Base-by-base conservation (phyloP, 2,113 vertebrate species). In the Crotalus helleri region DNA sequence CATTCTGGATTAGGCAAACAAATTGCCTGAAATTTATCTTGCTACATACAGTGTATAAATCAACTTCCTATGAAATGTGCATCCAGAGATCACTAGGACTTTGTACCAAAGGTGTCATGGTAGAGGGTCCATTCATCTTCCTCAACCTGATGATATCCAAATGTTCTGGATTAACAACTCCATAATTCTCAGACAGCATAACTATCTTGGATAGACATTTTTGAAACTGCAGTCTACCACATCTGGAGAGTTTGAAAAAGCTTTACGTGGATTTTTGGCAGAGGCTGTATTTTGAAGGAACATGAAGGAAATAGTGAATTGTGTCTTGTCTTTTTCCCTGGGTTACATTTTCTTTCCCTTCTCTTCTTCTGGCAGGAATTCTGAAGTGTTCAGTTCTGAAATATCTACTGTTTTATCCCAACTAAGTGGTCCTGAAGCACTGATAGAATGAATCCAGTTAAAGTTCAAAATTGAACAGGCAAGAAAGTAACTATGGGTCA, bases 361-460 rank as follows among this genome's bases (percentile, higher is more conserved):
- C n/a, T 89, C 29, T 88, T 57, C 29, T 15, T 88, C 51, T 33
- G 91, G 81, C 39, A 91, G 9, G 54, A 49, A 49, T 15, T 46
- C 53, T 86, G 33, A 17, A n/a, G 9, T 61, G 81, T 49, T 87
- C 81, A 59, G 33, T 17, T 44, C 39, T 57, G 44, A 53, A 46
- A 51, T 59, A n/a, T 51, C 85, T 26, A 9, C 54, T 87, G 39
- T 24, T 93, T 95, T 94, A 91, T 8, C 5, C 29, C 51, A 21
- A 96, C 91, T 44, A 53, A 74, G n/a, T 54, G 58, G 9, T 49
- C 53, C 51, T 49, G 39, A 0, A 55, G 24, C n/a, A 94, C 17
- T 94, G 95, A 95, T 93, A 94, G 92, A 95, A 91, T 19, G 92
- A 96, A 96, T 93, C 39, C 94, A 94, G 95, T 94, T 57, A 90